Evolutionary conservation across 2,113 vertebrate genomes (phyloP), one percentile per base, ranked within the genome.

Genomic region (Triplophysa siluroides): DNA sequence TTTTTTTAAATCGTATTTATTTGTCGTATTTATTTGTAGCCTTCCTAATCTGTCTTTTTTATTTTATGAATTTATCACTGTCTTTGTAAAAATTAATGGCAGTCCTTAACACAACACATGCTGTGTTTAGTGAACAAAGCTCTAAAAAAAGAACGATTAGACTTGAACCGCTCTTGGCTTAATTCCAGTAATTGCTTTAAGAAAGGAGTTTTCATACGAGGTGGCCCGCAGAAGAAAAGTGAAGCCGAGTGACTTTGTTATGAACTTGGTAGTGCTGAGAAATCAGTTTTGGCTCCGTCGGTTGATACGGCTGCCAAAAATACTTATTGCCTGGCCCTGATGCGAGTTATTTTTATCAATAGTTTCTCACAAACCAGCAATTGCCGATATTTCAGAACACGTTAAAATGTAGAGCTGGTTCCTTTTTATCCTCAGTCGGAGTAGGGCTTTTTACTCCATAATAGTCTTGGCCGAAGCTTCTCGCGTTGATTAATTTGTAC

Each of bases 271-370:
- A 7, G 61, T 69, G 61, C 64, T 50, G 47, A 70, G 70, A 79
- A 65, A 79, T 56, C 72, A 63, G 54, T 76, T 75, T 68, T 84
- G 80, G 83, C 83, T 70, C 38, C 38, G 50, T 33, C 8, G n/a
- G 24, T 45, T 73, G 26, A 26, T 19, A 71, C 66, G 64, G 71
- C 71, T 84, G 71, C 80, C 83, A 84, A 75, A 72, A 76, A 60
- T 78, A 82, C 65, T 82, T 64, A 79, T 82, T 85, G 79, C 70
- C 71, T 56, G 54, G 41, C 56, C 71, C 72, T 82, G 47, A n/a
- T 82, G 71, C 23, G 76, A 76, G 73, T 79, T 79, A 79, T 79
- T 82, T 67, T 81, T 75, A 69, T 79, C 70, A 82, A 72, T 73
- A 61, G 80, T 79, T 68, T 79, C 65, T 72, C 79, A 70, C 13